A percentile compares a stretch with the other conserved stretches of the same genome.
Conservation (phyloP, 1,140 invertebrate species). For the Danaus melanippus region DNA sequence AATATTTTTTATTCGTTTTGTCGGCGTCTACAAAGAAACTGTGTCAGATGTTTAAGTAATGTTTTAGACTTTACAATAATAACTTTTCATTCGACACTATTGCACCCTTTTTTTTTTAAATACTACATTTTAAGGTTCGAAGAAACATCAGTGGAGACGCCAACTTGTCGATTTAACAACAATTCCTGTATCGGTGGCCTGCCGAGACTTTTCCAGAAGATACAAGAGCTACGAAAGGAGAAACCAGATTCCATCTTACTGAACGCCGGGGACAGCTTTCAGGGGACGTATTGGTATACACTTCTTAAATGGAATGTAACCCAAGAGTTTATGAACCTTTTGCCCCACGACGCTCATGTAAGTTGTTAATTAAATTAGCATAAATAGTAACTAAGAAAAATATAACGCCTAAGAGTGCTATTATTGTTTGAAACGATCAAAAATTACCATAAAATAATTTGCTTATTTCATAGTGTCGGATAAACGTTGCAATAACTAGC, state of each 20-base stretch:
- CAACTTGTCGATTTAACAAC: conserved; percentile 49
- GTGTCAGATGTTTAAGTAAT: no score
- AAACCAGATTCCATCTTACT: conserved; percentile 76
- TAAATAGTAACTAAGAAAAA: no score
- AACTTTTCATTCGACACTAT: no score
- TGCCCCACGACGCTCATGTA: conserved; percentile 82
- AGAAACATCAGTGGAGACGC: conserved; percentile 47
- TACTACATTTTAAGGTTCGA: conserved; percentile 35
- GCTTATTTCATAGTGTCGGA: no score
- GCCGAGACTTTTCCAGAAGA: conserved; percentile 73
- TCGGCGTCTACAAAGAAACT: no score
- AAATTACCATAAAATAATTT: no score
- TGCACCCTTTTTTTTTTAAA: background rate
- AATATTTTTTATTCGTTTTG: no score
- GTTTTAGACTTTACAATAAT: no score
- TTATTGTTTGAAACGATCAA: no score
- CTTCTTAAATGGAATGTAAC: conserved; percentile 78
- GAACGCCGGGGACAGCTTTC: conserved; percentile 84
- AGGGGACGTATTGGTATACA: conserved; percentile 84
- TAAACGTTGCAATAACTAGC: no score
- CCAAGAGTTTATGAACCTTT: conserved; percentile 78
- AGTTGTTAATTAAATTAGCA: conserved; percentile 22
- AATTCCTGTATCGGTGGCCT: conserved; percentile 77
- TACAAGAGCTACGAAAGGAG: conserved; percentile 67
- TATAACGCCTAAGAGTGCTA: no score